Base-by-base conservation (phyloP, 2,888 invertebrate genomes). In the Ormyrus pomaceus region DNA sequence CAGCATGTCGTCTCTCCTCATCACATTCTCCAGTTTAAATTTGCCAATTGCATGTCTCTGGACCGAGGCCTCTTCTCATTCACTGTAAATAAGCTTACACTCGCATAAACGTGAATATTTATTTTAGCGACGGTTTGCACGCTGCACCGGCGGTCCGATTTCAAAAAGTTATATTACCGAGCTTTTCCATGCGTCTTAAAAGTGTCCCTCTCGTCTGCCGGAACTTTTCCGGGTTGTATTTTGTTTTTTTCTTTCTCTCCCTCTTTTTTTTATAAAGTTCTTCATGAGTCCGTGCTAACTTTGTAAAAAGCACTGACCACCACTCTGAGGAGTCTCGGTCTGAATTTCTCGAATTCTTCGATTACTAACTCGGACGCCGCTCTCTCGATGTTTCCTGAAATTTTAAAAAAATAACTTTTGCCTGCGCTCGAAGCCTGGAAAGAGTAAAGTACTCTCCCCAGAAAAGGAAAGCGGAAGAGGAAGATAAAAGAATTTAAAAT, bases 1-100 rank as follows among this genome's bases (percentile, higher is more conserved):
- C 34, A n/a, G 9, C 61, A 53, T 53, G 13, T n/a, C 45, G 19
- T 71, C 51, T 70, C 45, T 9, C 65, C n/a, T 13, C 19, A 2
- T 11, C 51, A 45, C 10, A 79, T 34, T 34, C 82, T 82, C 82
- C 84, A 34, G 34, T 34, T 86, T 84, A 85, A 88, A 88, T 86
- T 88, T 84, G 83, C 83, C 84, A 87, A 87, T 87, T 83, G 84
- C 84, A 89, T 89, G 90, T 89, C 86, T 88, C 88, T 87, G 84
- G 84, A 87, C 87, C 88, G 87, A 88, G 87, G 85, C 83, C 82
- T 70, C 81, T 34, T 34, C 79, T 76, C 74, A 34, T 34, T 4
- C 34, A 34, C 34, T 34, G 59, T 71, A 78, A 13, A 64, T 56
- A 10, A 45, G 5, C 13, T 13, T 19, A 34, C 11, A 7, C 34